phyloP scores from a whole-genome alignment of 2,888 invertebrate species.

The Patella caerulea region DNA sequence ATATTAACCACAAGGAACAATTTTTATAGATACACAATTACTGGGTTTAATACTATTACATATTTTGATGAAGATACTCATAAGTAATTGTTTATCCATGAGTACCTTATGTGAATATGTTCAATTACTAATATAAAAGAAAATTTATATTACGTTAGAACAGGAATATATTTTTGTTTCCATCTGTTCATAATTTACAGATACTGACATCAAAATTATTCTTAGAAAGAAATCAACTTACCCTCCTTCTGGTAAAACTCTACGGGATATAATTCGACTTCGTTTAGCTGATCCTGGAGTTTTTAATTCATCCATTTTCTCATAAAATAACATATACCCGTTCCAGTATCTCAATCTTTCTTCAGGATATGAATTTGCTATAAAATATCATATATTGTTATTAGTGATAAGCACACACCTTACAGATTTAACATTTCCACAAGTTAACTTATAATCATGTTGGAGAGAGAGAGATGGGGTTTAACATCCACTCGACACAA shows the following conservation, averaged over 20 bases:
- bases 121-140: too few relatives aligned
- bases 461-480: too few relatives aligned
- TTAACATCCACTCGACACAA: too few relatives aligned
- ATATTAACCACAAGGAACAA: too few relatives aligned
- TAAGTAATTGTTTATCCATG: too few relatives aligned
- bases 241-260: constrained; percentile 51
- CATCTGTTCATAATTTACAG: neutral
- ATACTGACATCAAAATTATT: neutral
- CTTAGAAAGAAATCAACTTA: constrained; percentile 22
- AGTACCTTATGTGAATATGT: too few relatives aligned
- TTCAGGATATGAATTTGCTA: constrained; percentile 70
- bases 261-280: constrained; percentile 57
- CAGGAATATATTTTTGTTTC: too few relatives aligned
- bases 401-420: neutral
- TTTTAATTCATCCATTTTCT: constrained; percentile 68
- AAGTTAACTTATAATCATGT: neutral
- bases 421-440: neutral
- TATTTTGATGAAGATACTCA: too few relatives aligned
- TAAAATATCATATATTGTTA: constrained; percentile 13
- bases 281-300: constrained; percentile 66
- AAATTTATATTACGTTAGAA: too few relatives aligned
- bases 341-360: constrained; percentile 75
- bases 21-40: too few relatives aligned
- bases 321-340: constrained; percentile 75
- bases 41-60: too few relatives aligned